phyloP scores from a whole-genome alignment of 2,113 vertebrate genomes.

The Cyanistes caeruleus region DNA sequence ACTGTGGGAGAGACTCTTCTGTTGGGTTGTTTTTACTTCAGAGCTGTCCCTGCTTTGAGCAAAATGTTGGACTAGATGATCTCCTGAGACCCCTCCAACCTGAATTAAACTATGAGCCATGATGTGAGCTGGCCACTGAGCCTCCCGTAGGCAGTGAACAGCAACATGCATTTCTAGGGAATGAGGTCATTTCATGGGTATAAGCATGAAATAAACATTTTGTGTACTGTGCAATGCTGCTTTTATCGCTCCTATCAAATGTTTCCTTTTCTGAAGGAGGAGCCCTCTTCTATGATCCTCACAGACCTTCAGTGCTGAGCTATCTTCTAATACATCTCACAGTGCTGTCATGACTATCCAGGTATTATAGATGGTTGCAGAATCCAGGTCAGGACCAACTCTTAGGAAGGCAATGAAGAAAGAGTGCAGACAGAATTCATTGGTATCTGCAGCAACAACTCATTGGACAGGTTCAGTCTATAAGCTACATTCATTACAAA shows the following conservation, averaged over 20 bases:
- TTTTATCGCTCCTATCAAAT: background rate
- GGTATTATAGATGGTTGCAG: background rate
- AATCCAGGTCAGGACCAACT: background rate
- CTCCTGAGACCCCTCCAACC: background rate
- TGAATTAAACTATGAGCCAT: background rate
- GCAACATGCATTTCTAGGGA: background rate
- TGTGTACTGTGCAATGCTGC: background rate
- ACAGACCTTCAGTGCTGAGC: background rate
- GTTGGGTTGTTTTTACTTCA: background rate
- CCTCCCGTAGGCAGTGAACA: background rate
- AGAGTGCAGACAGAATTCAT: background rate
- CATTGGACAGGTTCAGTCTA: background rate
- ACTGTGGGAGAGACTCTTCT: background rate
- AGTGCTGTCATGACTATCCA: background rate
- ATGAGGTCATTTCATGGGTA: background rate
- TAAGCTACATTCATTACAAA: background rate
- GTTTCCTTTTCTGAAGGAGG: background rate
- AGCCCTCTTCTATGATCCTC: background rate
- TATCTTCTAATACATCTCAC: background rate
- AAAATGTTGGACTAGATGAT: background rate
- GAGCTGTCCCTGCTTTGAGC: background rate
- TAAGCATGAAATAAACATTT: background rate
- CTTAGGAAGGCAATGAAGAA: background rate
- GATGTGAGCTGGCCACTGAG: background rate
- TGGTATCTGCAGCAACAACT: background rate